phyloP scores from a whole-genome alignment of 2,113 vertebrate genomes.

The Nansenia antarctica region DNA sequence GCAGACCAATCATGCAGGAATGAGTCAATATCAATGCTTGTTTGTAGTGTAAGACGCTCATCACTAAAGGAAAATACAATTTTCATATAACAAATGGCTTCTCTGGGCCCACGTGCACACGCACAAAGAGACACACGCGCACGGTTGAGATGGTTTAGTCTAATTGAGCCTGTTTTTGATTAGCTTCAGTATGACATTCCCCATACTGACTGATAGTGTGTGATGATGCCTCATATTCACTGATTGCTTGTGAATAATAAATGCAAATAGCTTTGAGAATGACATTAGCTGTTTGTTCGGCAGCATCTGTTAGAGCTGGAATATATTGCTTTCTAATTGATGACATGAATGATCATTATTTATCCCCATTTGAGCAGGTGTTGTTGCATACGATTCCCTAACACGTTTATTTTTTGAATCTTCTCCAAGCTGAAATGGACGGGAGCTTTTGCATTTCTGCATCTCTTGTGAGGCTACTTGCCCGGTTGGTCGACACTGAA shows the following conservation, averaged over 20 bases:
- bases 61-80: too few relatives aligned
- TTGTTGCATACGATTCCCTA: not conserved
- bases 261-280: not conserved
- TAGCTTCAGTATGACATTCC: not conserved
- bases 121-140: too few relatives aligned
- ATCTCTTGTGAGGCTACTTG: too few relatives aligned
- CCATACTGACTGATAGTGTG: not conserved
- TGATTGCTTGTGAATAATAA: not conserved
- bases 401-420: constrained; percentile 13
- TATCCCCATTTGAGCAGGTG: constrained; percentile 7
- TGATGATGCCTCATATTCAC: not conserved
- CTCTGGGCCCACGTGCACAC: not conserved
- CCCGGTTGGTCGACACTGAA: too few relatives aligned
- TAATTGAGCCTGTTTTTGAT: not conserved
- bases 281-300: constrained; percentile 16
- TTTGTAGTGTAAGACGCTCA: too few relatives aligned
- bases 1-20: too few relatives aligned
- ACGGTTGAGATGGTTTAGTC: not conserved
- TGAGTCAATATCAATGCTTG: too few relatives aligned
- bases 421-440: not conserved
- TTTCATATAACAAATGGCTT: too few relatives aligned
- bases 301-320: constrained; percentile 19
- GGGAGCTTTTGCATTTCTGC: constrained; percentile 9
- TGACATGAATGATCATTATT: constrained; percentile 9
- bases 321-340: constrained; percentile 11